Conservation (phyloP, 2,888 invertebrate species). For the Eulithis prunata region DNA sequence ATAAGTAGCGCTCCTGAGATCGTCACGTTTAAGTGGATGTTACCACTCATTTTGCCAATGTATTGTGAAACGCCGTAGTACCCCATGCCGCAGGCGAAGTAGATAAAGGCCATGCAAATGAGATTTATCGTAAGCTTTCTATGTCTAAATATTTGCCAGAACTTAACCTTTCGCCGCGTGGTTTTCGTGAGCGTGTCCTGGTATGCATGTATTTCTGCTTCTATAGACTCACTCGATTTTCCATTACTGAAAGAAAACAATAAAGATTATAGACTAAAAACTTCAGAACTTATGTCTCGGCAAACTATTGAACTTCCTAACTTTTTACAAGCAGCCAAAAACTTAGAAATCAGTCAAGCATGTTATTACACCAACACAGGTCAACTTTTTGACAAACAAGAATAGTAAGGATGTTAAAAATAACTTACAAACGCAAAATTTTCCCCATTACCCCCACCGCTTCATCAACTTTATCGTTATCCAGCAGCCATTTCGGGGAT, state of each 20-base stretch:
- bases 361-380: too few relatives aligned
- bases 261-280: too few relatives aligned
- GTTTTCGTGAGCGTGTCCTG: constrained; percentile 35
- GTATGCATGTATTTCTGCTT: constrained; percentile 58
- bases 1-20: constrained; percentile 87
- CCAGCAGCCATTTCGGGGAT: constrained; percentile 73
- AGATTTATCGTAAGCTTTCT: constrained; percentile 85
- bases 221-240: constrained; percentile 49
- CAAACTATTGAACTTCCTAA: too few relatives aligned
- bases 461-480: constrained; percentile 54
- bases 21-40: constrained; percentile 91
- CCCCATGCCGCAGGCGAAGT: constrained; percentile 91
- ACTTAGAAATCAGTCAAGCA: too few relatives aligned
- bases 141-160: constrained; percentile 67
- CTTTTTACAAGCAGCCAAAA: too few relatives aligned
- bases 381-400: too few relatives aligned
- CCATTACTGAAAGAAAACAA: constrained; percentile 52
- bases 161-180: constrained; percentile 48
- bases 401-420: neutral
- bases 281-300: too few relatives aligned
- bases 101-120: constrained; percentile 87
- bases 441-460: constrained; percentile 60
- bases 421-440: constrained; percentile 63
- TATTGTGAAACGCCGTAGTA: constrained; percentile 93
- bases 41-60: constrained; percentile 89